phyloP scores from a whole-genome alignment of 2,113 vertebrate genomes.

The Taurulus bubalis region DNA sequence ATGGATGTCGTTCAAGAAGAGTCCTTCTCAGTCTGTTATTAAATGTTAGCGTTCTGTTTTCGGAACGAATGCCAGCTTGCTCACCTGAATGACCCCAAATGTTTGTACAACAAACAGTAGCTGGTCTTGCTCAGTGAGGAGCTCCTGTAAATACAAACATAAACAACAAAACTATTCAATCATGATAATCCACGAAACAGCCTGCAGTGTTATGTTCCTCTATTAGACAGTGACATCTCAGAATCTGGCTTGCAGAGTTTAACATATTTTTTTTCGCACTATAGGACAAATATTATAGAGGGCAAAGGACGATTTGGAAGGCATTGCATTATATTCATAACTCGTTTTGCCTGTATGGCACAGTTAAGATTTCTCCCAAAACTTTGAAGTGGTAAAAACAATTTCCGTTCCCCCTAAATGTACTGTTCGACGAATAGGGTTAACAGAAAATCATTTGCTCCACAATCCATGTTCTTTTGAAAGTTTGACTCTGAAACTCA shows the following conservation, averaged over 20 bases:
- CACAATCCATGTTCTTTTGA: neutral
- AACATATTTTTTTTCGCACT: neutral
- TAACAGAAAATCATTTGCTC: neutral
- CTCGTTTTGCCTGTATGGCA: neutral
- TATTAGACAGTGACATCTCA: neutral
- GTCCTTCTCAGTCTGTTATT: conserved; percentile 20
- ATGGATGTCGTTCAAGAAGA: conserved; percentile 11
- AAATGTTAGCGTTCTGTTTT: conserved; percentile 41
- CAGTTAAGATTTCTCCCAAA: neutral
- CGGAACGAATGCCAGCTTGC: conserved; percentile 43
- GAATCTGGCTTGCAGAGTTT: neutral
- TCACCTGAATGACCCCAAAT: conserved; percentile 52
- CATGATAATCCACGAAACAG: neutral
- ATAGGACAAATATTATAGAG: neutral
- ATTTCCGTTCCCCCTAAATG: neutral
- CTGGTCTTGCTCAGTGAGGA: conserved; percentile 22
- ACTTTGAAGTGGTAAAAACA: neutral
- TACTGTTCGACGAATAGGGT: neutral
- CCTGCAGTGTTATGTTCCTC: neutral
- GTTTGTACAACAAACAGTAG: conserved; percentile 40
- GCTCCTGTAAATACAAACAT: conserved; percentile 35
- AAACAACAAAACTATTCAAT: conserved; percentile 16
- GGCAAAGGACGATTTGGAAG: neutral
- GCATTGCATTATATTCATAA: neutral
- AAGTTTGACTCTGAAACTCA: neutral